Percentiles rank a stretch among this genome's conserved stretches.
Conservation (phyloP, 2,888 invertebrate species). For the Acanthosepion esculentum region DNA sequence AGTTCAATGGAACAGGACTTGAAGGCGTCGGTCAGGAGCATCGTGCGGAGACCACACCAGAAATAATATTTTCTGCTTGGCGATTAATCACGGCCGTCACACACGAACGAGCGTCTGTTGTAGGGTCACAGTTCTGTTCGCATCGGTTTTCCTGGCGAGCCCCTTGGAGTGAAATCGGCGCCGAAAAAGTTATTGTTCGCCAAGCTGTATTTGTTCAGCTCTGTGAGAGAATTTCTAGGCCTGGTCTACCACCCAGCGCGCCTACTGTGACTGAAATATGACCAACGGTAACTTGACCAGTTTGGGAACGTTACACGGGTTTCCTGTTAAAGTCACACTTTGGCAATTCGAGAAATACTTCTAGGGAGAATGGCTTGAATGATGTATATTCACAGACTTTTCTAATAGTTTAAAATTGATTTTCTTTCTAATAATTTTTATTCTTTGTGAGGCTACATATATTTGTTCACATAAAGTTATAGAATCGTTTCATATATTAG, state of each 20-base stretch:
- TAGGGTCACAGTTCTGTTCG: neutral
- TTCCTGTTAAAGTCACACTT: neutral
- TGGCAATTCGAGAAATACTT: neutral
- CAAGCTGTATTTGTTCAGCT: neutral
- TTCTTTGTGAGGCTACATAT: too few relatives aligned
- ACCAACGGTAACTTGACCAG: neutral
- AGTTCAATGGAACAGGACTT: neutral
- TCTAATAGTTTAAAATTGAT: too few relatives aligned
- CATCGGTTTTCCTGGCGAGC: neutral
- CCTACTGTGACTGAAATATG: neutral
- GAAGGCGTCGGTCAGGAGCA: neutral
- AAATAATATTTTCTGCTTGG: conserved; percentile 2
- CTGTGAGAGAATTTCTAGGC: neutral
- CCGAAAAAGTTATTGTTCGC: conserved; percentile 17
- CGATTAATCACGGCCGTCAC: neutral
- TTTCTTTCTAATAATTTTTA: too few relatives aligned
- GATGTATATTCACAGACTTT: too few relatives aligned
- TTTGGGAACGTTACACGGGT: neutral
- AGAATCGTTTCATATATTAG: too few relatives aligned
- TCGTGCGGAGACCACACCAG: neutral
- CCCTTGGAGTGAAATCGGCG: neutral
- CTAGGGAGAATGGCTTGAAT: too few relatives aligned
- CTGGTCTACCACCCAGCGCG: neutral
- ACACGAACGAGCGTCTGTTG: neutral
- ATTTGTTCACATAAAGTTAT: too few relatives aligned